Percentiles rank a stretch among this genome's conserved stretches.
These are phyloP conservation scores for Melipona quadrifasciata DNA, from an alignment of 1,140 invertebrate species.

Conservation along the genomic window DNA sequence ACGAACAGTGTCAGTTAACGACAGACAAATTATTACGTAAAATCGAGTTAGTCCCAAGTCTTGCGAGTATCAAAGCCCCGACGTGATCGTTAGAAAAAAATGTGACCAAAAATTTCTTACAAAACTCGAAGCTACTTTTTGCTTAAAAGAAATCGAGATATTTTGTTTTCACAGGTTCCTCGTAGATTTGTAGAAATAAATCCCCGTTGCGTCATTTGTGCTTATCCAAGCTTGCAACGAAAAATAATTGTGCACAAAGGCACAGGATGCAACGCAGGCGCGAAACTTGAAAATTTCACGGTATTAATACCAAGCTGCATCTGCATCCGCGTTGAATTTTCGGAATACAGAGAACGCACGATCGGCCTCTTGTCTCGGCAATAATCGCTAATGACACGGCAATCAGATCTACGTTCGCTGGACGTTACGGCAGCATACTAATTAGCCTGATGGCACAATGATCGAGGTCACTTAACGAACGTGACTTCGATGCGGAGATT, in stretches of 20 bases:
- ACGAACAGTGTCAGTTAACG: too few species aligned
- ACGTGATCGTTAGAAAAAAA: background rate
- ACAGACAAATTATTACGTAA: too few species aligned
- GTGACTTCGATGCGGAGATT: background rate
- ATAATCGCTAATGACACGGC: conserved; percentile 47
- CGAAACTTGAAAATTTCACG: background rate
- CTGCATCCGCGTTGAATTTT: background rate
- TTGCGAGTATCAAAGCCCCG: background rate
- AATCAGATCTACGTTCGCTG: conserved; percentile 55
- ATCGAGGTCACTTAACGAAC: conserved; percentile 39
- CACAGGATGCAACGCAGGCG: too few species aligned
- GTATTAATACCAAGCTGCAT: background rate
- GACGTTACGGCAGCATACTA: conserved; percentile 39
- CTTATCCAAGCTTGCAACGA: too few species aligned
- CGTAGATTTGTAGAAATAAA: too few species aligned
- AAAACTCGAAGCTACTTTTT: too few species aligned
- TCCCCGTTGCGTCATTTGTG: too few species aligned
- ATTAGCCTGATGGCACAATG: conserved; percentile 45
- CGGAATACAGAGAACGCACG: conserved; percentile 41
- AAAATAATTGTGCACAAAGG: too few species aligned
- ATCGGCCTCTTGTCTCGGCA: background rate
- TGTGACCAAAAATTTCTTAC: too few species aligned
- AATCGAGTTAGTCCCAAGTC: too few species aligned
- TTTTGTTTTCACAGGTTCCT: too few species aligned
- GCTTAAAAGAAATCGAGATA: too few species aligned